Base-by-base conservation (phyloP, 2,888 invertebrate species). In the Cryptus armator region DNA sequence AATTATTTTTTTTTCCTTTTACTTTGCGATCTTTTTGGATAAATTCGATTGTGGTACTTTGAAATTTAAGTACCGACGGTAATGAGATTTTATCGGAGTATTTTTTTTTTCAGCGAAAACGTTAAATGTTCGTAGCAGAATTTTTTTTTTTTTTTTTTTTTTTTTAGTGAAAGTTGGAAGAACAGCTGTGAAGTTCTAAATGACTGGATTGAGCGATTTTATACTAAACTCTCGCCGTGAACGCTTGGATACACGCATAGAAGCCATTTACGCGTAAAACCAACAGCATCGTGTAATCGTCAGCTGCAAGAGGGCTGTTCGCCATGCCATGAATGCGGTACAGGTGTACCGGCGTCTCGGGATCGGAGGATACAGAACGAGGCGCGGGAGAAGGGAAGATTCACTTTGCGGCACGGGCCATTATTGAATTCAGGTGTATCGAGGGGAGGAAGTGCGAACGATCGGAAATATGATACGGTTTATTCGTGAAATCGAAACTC, bases 401-500 rank as follows among this genome's bases (percentile, higher is more conserved):
- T 62, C 62, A 62, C 62, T 62, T 43, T 44, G 46, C 62, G 4
- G 19, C 46, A 10, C 46, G 62, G 74, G 43, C 46, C 29, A 74
- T 62, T 74, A 74, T 74, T 74, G 74, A 74, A 74, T 74, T 74
- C 46, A 74, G 74, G 29, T 74, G 46, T 29, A 62, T 62, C 62
- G 74, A 32, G 46, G 46, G 74, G 56, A 19, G 19, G 56, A 24
- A 62, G 29, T 12, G 74, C 44, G 19, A 16, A 62, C 6, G 29
- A 74, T 62, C 62, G 74, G 62, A 29, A 48, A 62, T 74, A 62
- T 16, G 62, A 74, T 56, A 56, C 19, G 10, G 10, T 19, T 24
- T 24, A 37, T 37, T 37, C 37, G 7, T 37, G 37, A 9, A 37
- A 7, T 5, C 37, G 37, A 37, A 37, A 9, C 5, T 5, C 37